Evolutionary conservation across 2,113 vertebrate genomes (phyloP).

Genomic region (Piprites chloris): DNA sequence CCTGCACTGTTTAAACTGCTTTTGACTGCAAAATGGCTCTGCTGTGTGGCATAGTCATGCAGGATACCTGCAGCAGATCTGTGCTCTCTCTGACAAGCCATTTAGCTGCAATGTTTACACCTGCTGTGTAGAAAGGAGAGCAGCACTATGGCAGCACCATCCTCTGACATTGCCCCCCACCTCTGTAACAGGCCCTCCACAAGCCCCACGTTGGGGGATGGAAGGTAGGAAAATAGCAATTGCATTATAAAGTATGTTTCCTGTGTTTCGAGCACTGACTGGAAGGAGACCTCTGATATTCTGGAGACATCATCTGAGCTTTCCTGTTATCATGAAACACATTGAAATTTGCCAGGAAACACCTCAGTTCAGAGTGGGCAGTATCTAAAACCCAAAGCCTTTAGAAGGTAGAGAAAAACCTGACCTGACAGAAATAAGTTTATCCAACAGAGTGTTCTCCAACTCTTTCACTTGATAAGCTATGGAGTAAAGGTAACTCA

Average conservation of each 20-base stretch:
- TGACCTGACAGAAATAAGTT: neutral
- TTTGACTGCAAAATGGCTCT: neutral
- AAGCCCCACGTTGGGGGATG: fast-evolving
- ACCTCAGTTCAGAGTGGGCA: neutral
- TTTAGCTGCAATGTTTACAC: neutral
- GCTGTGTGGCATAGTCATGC: fast-evolving
- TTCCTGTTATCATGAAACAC: neutral
- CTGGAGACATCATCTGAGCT: neutral
- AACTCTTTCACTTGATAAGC: neutral
- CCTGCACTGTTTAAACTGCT: neutral
- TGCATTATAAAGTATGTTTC: neutral
- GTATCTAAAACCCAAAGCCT: neutral
- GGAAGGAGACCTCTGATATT: neutral
- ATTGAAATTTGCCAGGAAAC: neutral
- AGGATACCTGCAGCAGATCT: neutral
- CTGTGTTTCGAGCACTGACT: neutral
- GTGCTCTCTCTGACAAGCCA: fast-evolving
- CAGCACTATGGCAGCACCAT: neutral
- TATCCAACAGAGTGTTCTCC: neutral
- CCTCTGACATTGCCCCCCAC: neutral
- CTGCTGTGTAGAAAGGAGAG: neutral
- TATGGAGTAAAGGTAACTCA: neutral
- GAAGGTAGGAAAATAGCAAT: neutral
- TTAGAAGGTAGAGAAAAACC: neutral
- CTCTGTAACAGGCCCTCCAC: neutral